Percentiles rank a stretch among this genome's conserved stretches.
These are phyloP conservation scores for Cettia cetti DNA, from an alignment of 2,113 vertebrate species.

Conservation along the genomic window DNA sequence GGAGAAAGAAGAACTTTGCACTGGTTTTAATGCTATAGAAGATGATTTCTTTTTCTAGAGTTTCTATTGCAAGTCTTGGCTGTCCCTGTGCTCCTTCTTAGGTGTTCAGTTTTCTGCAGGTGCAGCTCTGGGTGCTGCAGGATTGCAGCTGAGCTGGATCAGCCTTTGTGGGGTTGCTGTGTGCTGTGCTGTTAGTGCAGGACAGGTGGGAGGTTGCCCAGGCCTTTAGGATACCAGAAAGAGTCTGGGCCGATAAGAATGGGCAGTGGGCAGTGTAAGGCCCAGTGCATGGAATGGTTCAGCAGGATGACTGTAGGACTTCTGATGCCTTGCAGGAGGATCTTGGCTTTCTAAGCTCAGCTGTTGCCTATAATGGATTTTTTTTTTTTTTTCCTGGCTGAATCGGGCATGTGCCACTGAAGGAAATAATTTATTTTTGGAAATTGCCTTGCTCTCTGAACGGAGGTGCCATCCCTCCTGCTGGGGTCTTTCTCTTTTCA, in stretches of 20 bases:
- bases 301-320: not conserved
- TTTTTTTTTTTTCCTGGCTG: not conserved
- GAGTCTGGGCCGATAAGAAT: not conserved
- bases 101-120: not conserved
- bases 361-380: not conserved
- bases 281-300: not conserved
- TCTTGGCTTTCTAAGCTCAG: not conserved
- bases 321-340: not conserved
- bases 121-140: not conserved
- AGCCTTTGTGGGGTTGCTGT: not conserved
- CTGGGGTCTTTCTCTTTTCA: not conserved
- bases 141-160: not conserved
- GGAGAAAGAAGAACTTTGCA: not conserved
- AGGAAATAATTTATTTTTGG: not conserved
- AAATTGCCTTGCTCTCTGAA: not conserved
- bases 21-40: not conserved
- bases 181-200: not conserved
- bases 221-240: not conserved
- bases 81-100: not conserved
- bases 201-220: not conserved
- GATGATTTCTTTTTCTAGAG: not conserved
- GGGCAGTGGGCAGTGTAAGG: not conserved
- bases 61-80: not conserved
- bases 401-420: not conserved
- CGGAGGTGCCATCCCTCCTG: not conserved